Base-by-base conservation (phyloP, 2,797 vertebrate species). In the Bradypodion ventrale region DNA sequence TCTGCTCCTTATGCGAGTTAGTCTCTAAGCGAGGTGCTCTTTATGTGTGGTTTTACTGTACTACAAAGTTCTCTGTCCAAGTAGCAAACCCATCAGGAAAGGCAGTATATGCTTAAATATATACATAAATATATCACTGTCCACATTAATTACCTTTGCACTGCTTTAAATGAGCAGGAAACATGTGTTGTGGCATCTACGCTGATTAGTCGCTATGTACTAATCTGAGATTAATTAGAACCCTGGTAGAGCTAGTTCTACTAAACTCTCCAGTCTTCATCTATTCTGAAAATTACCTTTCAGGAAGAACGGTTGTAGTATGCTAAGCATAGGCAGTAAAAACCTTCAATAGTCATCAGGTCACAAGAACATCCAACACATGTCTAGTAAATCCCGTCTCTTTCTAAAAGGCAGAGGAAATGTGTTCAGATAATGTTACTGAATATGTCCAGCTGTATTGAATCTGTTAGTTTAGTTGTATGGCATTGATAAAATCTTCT, bases 81-180 rank as follows among this genome's bases (percentile, higher is more conserved):
- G 49, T 46, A 0, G 2, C 49, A 83, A 86, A 86, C 80, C 83
- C 32, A 87, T 10, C 16, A 84, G 75, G 69, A 37, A 56, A 77
- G 23, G 78, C 88, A 52, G n/a, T 65, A 84, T 80, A 35, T 89
- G 60, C 7, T 5, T 65, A 32, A 85, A 87, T n/a, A n/a, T n/a
- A n/a, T n/a, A n/a, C n/a, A n/a, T n/a, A 85, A 91, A 80, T 79
- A 92, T 56, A 19, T 21, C 52, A 60, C 74, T 88, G 62, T 5
- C 19, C 29, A 63, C 0, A 29, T 13, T 42, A 19, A 0, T 4
- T 85, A 42, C 81, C 68, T 42, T 78, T 76, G 82, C 21, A 73
- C 77, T 78, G 83, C 83, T 85, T 13, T 87, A 60, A 83, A 62
- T 21, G 56, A 35, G 63, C 66, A 49, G 15, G 5, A 56, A 56